phyloP scores from a whole-genome alignment of 53 echinoderm and acorn worm species.

The Mesocentrotus franciscanus region DNA sequence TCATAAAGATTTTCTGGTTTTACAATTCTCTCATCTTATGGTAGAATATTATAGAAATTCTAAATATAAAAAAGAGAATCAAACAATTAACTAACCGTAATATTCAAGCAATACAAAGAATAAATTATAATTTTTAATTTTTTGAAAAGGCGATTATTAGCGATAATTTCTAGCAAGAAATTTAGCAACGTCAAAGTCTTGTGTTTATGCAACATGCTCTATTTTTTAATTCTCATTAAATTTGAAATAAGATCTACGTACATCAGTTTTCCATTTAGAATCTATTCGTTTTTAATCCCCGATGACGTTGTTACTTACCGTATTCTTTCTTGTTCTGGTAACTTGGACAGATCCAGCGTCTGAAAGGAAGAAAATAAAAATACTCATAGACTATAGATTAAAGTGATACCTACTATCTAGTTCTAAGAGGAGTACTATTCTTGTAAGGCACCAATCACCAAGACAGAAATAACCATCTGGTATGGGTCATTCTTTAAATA shows the following conservation, averaged over 20 bases:
- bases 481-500: too few relatives aligned
- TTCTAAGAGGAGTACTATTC: not conserved
- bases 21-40: not conserved
- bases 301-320: slow-evolving; percentile 69
- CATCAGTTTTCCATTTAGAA: not conserved
- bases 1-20: not conserved
- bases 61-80: too few relatives aligned
- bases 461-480: too few relatives aligned
- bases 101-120: too few relatives aligned
- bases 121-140: too few relatives aligned
- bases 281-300: not conserved
- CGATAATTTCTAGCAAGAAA: too few relatives aligned
- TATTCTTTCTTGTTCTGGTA: slow-evolving; percentile 92
- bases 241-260: not conserved
- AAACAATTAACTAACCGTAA: too few relatives aligned
- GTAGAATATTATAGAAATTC: too few relatives aligned
- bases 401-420: not conserved
- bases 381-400: not conserved
- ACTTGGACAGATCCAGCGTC: slow-evolving; percentile 90
- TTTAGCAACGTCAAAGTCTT: too few relatives aligned
- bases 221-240: not conserved
- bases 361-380: slow-evolving; percentile 54
- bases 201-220: not conserved
- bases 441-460: too few relatives aligned
- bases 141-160: too few relatives aligned